Percentiles rank a stretch among this genome's conserved stretches.
phyloP scores from a whole-genome alignment of 2,888 invertebrate species.

The Limulus polyphemus region DNA sequence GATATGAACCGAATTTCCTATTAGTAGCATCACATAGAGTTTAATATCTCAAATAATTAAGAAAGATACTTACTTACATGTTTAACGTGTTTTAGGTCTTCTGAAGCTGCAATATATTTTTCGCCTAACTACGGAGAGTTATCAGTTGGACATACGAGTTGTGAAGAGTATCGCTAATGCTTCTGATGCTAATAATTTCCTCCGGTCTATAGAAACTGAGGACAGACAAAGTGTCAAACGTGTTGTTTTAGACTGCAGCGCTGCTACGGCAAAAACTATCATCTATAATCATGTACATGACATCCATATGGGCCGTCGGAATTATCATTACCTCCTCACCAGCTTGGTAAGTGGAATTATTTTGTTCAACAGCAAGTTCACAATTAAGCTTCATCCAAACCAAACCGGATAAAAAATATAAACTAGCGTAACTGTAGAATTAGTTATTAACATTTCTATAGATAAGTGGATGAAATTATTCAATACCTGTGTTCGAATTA shows the following conservation, averaged over 20 bases:
- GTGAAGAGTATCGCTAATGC: conserved; percentile 77
- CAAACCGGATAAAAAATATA: too few species aligned
- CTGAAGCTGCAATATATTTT: conserved; percentile 84
- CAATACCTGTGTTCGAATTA: too few species aligned
- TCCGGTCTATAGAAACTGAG: conserved; percentile 59
- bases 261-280: conserved; percentile 78
- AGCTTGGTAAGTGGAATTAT: conserved; percentile 45
- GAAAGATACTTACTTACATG: too few species aligned
- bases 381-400: too few species aligned
- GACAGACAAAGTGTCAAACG: conserved; percentile 19
- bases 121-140: conserved; percentile 63
- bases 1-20: too few species aligned
- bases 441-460: too few species aligned
- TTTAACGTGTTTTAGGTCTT: conserved; percentile 49
- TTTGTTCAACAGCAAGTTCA: too few species aligned
- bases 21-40: too few species aligned
- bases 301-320: conserved; percentile 70
- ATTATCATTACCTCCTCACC: conserved; percentile 82
- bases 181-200: conserved; percentile 73
- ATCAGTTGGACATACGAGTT: conserved; percentile 57
- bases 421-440: too few species aligned
- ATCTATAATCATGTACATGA: conserved; percentile 78
- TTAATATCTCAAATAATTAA: too few species aligned
- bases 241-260: conserved; percentile 60
- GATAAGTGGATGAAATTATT: too few species aligned